Percentiles rank a stretch among this genome's conserved stretches.
These are phyloP conservation scores for Babyrousa celebensis DNA, from an alignment of 2,797 vertebrate genomes.

Conservation along the genomic window DNA sequence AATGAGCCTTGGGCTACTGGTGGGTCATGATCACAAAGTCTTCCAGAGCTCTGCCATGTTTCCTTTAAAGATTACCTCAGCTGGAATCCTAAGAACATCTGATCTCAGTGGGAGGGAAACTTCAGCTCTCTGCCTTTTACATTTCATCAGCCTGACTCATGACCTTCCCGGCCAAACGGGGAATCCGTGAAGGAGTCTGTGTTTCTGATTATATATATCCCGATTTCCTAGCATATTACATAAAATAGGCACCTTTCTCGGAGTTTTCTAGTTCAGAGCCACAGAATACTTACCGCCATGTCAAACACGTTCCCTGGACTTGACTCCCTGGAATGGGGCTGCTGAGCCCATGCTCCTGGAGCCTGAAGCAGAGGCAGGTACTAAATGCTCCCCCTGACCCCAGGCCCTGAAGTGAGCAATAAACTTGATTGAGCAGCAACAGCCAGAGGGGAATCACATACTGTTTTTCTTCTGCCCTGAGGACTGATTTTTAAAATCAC, in stretches of 20 bases:
- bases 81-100: constrained; percentile 66
- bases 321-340: not conserved
- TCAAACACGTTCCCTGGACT: not conserved
- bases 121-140: constrained; percentile 23
- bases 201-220: constrained; percentile 77
- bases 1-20: constrained; percentile 56
- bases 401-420: not conserved
- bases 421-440: not conserved
- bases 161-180: constrained; percentile 63
- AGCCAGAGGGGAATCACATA: constrained; percentile 31
- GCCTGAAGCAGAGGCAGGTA: not conserved
- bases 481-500: constrained; percentile 59
- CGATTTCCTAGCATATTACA: constrained; percentile 62
- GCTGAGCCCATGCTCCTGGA: not conserved
- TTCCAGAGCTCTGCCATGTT: constrained; percentile 78
- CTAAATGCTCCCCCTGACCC: not conserved
- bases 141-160: not conserved
- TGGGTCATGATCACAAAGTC: constrained; percentile 45
- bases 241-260: constrained; percentile 66
- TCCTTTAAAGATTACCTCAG: constrained; percentile 81
- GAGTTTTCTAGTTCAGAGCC: constrained; percentile 71
- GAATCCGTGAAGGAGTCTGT: not conserved
- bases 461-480: constrained; percentile 63
- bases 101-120: constrained; percentile 77
- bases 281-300: not conserved